phyloP scores from a whole-genome alignment of 1,140 invertebrate species.

The Aethina tumida region DNA sequence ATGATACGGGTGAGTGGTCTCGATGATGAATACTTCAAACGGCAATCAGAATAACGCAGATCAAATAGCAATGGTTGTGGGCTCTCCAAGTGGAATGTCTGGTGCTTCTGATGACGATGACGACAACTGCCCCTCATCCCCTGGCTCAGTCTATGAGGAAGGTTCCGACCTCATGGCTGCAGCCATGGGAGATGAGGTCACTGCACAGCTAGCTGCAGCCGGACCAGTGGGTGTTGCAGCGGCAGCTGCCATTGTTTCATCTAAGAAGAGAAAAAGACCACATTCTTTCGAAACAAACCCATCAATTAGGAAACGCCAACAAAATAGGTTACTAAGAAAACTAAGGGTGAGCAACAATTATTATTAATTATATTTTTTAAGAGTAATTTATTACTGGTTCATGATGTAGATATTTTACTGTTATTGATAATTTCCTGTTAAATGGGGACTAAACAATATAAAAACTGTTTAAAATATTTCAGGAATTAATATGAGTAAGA shows the following conservation, averaged over 20 bases:
- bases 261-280: constrained; percentile 89
- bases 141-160: constrained; percentile 63
- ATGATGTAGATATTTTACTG: no score
- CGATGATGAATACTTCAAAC: constrained; percentile 47
- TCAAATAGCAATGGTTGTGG: constrained; percentile 37
- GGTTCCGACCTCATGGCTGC: constrained; percentile 64
- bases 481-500: no score
- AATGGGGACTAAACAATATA: no score
- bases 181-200: constrained; percentile 86
- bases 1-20: constrained; percentile 32
- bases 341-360: constrained; percentile 54
- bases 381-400: no score
- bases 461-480: no score
- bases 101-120: constrained; percentile 66
- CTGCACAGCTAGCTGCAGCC: constrained; percentile 88
- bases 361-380: no score
- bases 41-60: constrained; percentile 47
- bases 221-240: constrained; percentile 93
- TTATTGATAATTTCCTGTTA: no score
- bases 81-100: constrained; percentile 38
- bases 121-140: constrained; percentile 60
- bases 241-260: constrained; percentile 91
- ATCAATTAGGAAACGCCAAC: constrained; percentile 90
- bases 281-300: constrained; percentile 98
- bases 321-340: constrained; percentile 85